Evolutionary conservation across 2,888 invertebrate species (phyloP).

Genomic region (Lepidonotus clava): DNA sequence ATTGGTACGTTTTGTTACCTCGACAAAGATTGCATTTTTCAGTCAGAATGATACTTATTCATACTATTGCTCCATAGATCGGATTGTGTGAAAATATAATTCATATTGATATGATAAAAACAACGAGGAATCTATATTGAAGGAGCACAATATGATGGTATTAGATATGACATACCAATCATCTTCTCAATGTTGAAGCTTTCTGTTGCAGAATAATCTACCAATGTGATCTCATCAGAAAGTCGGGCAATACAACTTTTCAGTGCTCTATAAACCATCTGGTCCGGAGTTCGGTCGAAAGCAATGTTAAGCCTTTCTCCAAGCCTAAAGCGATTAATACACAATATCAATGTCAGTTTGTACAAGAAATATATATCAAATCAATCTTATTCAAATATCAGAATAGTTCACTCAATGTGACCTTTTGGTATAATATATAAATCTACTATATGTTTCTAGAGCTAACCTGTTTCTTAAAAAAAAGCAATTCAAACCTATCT

Average conservation of each 20-base stretch:
- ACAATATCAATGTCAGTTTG: neutral
- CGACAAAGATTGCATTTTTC: no score
- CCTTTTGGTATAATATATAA: no score
- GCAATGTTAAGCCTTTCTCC: neutral
- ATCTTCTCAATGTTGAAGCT: neutral
- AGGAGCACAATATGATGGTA: neutral
- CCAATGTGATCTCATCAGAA: neutral
- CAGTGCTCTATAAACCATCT: neutral
- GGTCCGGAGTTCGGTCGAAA: neutral
- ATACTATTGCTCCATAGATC: neutral
- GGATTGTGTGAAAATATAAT: neutral
- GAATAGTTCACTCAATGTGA: no score
- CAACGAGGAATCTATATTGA: no score
- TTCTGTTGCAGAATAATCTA: neutral
- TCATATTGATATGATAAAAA: no score
- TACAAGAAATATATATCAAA: neutral
- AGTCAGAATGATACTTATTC: no score
- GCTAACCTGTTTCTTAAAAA: neutral
- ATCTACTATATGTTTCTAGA: neutral
- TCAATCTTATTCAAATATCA: no score
- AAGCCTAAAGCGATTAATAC: neutral
- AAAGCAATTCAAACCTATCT: neutral
- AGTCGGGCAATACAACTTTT: neutral
- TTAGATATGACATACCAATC: neutral
- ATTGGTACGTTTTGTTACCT: no score